Evolutionary conservation across 2,113 vertebrate species (phyloP).

Genomic region (Pleuronectes platessa): DNA sequence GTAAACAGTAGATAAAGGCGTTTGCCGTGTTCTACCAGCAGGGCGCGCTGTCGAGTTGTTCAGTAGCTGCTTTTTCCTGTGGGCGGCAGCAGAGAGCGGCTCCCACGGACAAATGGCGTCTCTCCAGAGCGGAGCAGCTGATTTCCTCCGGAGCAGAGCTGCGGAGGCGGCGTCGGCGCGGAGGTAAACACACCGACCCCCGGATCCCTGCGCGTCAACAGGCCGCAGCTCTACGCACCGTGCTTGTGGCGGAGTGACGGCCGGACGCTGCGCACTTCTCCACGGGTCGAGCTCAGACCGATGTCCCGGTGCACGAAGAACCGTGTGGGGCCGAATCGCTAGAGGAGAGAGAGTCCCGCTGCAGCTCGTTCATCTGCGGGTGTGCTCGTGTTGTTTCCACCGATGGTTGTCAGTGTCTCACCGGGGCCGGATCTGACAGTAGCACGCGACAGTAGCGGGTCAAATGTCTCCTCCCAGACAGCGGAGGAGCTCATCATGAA

Average conservation of each 20-base stretch:
- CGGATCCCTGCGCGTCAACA: conserved; percentile 20
- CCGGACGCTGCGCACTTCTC: conserved; percentile 35
- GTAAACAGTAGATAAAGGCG: not conserved
- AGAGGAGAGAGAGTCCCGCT: conserved; percentile 33
- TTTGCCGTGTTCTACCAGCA: conserved; percentile 5
- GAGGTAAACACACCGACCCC: conserved; percentile 68
- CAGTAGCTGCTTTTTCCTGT: conserved; percentile 21
- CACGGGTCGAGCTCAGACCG: conserved; percentile 12
- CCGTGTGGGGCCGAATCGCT: conserved; percentile 33
- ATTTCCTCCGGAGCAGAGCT: conserved; percentile 62
- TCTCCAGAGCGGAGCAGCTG: conserved; percentile 75
- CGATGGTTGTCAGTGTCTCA: conserved; percentile 25
- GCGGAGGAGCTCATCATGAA: conserved; percentile 46
- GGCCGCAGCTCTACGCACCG: not conserved
- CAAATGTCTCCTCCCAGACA: conserved; percentile 58
- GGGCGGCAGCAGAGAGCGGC: conserved; percentile 45
- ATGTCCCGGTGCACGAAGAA: conserved; percentile 35
- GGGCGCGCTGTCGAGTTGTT: conserved; percentile 37
- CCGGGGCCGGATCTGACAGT: conserved; percentile 40
- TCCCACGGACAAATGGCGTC: conserved; percentile 81
- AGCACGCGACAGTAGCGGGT: conserved; percentile 51
- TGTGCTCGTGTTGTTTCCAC: not conserved
- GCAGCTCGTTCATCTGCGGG: not conserved
- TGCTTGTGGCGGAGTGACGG: conserved; percentile 6
- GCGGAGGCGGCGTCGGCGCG: not conserved